Conservation (phyloP, 30 jellyfish, hydroid and myxozoan genomes). For the Turritopsis rubra region DNA sequence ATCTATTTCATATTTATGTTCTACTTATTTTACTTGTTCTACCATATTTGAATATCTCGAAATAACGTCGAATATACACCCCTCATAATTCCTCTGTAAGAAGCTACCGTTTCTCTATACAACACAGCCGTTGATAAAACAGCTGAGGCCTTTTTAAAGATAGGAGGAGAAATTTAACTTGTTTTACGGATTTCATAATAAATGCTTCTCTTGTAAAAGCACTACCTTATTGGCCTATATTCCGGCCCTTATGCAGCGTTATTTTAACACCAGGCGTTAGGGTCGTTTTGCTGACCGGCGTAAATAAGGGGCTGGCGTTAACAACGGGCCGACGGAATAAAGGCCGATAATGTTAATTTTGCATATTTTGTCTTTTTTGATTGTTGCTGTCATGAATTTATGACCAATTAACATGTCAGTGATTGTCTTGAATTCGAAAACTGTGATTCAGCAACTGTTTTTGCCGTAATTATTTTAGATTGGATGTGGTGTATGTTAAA, state of each 20-base stretch:
- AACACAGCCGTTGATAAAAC: not conserved
- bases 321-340: too few relatives aligned
- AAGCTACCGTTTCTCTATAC: not conserved
- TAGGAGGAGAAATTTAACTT: not conserved
- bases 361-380: not conserved
- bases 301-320: too few relatives aligned
- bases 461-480: constrained; percentile 8
- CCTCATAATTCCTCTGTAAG: not conserved
- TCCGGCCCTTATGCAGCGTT: not conserved
- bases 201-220: not conserved
- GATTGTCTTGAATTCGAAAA: not conserved
- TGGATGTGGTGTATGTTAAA: constrained; percentile 27
- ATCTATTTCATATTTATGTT: not conserved
- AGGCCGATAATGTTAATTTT: not conserved
- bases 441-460: not conserved
- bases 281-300: too few relatives aligned
- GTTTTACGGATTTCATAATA: not conserved
- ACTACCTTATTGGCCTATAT: too few relatives aligned
- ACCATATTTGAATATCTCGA: not conserved
- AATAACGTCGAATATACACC: not conserved
- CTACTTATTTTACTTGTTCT: not conserved
- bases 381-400: not conserved
- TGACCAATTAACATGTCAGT: not conserved
- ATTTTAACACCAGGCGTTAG: too few relatives aligned
- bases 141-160: not conserved